Base-by-base conservation (phyloP, 1,140 invertebrate genomes). In the Physella acuta region DNA sequence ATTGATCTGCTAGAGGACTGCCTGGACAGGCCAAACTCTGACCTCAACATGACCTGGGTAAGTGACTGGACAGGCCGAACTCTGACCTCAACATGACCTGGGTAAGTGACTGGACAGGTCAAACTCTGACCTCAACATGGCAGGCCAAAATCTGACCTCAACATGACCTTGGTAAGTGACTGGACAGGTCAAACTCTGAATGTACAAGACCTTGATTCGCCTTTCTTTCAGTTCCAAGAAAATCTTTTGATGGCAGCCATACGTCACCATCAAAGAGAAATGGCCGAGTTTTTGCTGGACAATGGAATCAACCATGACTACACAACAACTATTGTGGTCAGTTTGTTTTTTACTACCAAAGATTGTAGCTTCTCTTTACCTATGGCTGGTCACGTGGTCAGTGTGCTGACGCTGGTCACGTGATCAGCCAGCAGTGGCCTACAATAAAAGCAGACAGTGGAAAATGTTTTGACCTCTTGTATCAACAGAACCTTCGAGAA, bases 211-310 rank as follows among this genome's bases (percentile, higher is more conserved):
- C 53, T n/a, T n/a, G n/a, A n/a, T n/a, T n/a, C n/a, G n/a, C n/a
- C 26, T 30, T 66, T 52, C 24, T 44, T 1, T 28, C 63, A 84
- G 81, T 84, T 73, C 66, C 63, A 75, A n/a, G 81, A 84, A 70
- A 83, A 82, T 66, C 66, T 84, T 56, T 64, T 84, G 28, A 81
- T 82, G 81, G 68, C 73, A n/a, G 81, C 82, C 0, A 79, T 84
- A 34, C 67, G 77, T 63, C 31, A 71, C 26, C 70, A 60, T 30
- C 76, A 82, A 49, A 62, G 64, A 36, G 73, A 76, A 62, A 81
- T 82, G 75, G 81, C 80, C 0, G 78, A 81, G 68, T 83, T 81
- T 70, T 71, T 84, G 0, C 71, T 84, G 37, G 79, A 81, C 68
- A 81, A 80, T 56, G 81, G 81, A 51, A 75, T 83, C 2, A 72